Percentiles rank a stretch among this genome's conserved stretches.
Conservation (phyloP, 2,113 vertebrate genomes). For the Saiga tatarica region DNA sequence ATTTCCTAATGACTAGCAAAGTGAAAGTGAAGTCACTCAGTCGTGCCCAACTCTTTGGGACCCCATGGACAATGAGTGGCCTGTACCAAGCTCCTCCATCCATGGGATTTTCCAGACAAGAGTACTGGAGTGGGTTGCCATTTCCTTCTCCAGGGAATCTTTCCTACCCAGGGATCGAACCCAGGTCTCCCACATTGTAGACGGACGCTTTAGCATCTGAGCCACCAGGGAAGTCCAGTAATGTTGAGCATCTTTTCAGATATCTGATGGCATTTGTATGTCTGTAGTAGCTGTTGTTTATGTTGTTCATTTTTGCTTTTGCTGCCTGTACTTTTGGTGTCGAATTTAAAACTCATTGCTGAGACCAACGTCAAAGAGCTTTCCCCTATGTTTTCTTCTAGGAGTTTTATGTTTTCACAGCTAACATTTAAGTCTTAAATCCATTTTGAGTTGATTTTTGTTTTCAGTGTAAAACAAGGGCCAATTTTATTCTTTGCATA, state of each 20-base stretch:
- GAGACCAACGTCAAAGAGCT: neutral
- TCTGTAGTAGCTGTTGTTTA: neutral
- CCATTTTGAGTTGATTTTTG: neutral
- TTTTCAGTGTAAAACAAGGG: neutral
- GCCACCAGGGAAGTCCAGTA: too few relatives aligned
- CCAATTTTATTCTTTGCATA: neutral
- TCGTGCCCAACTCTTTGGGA: too few relatives aligned
- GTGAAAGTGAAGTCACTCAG: too few relatives aligned
- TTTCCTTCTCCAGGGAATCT: too few relatives aligned
- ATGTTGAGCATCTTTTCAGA: neutral
- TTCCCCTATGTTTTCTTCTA: neutral
- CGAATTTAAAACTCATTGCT: neutral
- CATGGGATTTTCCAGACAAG: too few relatives aligned
- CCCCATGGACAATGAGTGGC: too few relatives aligned
- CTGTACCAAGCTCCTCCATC: too few relatives aligned
- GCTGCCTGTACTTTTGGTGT: neutral
- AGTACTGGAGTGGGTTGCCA: too few relatives aligned
- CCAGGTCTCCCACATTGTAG: too few relatives aligned
- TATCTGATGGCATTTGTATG: neutral
- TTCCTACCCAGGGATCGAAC: too few relatives aligned
- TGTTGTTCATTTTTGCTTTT: neutral
- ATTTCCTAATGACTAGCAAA: neutral
- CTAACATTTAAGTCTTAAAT: neutral
- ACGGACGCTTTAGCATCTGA: too few relatives aligned
- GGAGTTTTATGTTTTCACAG: neutral